Conservation (phyloP, 2,113 vertebrate species). For the Chitala chitala region DNA sequence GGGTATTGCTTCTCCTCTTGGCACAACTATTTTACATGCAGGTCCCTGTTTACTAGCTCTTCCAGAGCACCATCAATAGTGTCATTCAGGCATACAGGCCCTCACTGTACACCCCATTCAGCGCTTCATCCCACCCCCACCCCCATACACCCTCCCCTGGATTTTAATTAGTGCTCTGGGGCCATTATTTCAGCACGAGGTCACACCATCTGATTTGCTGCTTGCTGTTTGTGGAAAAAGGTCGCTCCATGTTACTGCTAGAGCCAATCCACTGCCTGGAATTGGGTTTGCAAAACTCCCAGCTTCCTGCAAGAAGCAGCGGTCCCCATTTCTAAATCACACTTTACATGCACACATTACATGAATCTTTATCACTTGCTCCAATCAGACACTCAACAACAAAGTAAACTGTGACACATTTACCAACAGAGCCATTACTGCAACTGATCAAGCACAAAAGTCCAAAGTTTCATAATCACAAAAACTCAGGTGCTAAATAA, state of each 20-base stretch:
- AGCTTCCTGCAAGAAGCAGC: neutral
- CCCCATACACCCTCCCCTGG: neutral
- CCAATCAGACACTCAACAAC: neutral
- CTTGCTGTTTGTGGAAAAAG: neutral
- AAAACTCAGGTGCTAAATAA: too few species aligned
- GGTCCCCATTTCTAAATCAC: neutral
- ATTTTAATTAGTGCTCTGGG: neutral
- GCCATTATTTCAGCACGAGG: neutral
- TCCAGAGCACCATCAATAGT: constrained; percentile 24
- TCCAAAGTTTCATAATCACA: too few species aligned
- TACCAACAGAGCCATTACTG: neutral
- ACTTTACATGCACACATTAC: neutral
- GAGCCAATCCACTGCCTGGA: neutral
- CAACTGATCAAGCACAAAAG: neutral
- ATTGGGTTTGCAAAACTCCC: neutral
- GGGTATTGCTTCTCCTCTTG: neutral
- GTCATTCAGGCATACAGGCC: constrained; percentile 20
- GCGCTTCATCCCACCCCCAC: neutral
- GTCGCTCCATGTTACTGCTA: neutral
- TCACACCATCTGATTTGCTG: neutral
- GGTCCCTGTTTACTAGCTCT: neutral
- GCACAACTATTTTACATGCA: constrained; percentile 22
- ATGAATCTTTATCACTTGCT: neutral
- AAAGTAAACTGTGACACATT: too few species aligned
- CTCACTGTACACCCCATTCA: neutral